These are phyloP conservation scores for Leptogaster cylindrica DNA, from an alignment of 2,888 invertebrate genomes.

Conservation along the genomic window DNA sequence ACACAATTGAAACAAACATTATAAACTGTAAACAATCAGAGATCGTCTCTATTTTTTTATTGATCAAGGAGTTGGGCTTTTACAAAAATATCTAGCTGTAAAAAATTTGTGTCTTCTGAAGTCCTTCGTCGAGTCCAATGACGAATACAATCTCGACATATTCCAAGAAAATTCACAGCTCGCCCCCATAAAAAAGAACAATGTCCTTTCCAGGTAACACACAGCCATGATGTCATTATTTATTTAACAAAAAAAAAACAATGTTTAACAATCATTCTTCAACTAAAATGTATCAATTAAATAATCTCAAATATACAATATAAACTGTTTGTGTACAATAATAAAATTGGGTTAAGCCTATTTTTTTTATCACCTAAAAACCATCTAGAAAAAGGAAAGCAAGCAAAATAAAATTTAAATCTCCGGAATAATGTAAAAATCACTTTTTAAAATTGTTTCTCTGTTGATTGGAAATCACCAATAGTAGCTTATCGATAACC, in stretches of 20 bases:
- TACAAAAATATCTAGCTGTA: too few relatives aligned
- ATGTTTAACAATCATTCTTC: slow-evolving; percentile 3
- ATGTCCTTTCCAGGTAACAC: slow-evolving; percentile 45
- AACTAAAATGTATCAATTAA: background rate
- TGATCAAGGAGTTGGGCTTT: too few relatives aligned
- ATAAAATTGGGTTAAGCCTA: background rate
- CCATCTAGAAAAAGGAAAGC: slow-evolving; percentile 1
- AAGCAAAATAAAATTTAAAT: background rate
- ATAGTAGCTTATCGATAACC: slow-evolving; percentile 61
- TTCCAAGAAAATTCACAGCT: too few relatives aligned
- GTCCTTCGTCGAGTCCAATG: too few relatives aligned
- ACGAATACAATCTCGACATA: too few relatives aligned
- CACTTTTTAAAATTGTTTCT: slow-evolving; percentile 60
- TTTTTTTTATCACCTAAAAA: slow-evolving; percentile 15
- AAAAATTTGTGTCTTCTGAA: too few relatives aligned
- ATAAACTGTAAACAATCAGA: too few relatives aligned
- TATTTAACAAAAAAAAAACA: slow-evolving; percentile 44
- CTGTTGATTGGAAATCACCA: slow-evolving; percentile 60
- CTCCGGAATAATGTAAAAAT: slow-evolving; percentile 5
- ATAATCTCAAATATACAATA: slow-evolving; percentile 12
- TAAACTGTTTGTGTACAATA: slow-evolving; percentile 11
- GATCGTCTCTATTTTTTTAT: too few relatives aligned
- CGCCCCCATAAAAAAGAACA: too few relatives aligned
- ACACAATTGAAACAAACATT: too few relatives aligned
- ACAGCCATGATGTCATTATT: slow-evolving; percentile 52